Base-by-base conservation (phyloP, 2,797 vertebrate species). In the Kryptolebias ocellatus region DNA sequence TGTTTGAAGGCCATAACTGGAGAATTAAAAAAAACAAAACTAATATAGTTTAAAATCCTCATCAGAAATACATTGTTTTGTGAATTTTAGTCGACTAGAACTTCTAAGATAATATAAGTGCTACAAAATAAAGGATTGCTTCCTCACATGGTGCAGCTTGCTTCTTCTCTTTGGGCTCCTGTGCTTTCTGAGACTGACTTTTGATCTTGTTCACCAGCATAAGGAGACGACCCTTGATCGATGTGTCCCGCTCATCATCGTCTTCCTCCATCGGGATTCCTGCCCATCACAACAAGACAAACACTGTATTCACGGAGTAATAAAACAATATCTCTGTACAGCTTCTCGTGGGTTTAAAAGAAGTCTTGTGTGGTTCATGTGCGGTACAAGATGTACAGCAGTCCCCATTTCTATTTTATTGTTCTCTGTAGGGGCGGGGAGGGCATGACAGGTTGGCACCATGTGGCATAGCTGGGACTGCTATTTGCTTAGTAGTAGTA, bases 211-310 rank as follows among this genome's bases (percentile, higher is more conserved):
- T 94, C 69, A 99, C 86, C 80, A 99, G 87, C 52, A 94, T 92
- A 64, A 97, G 80, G 34, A 99, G 94, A 53, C 95, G 96, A 44
- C 95, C 95, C 85, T 92, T 94, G 87, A 97, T 95, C 11, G 97
- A 97, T 1, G 91, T 91, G 62, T 95, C 94, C 54, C 95, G 94
- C 10, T 95, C 93, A 17, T 96, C 95, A n/a, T 96, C 95, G 2
- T 97, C 95, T 34, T 96, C 95, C 83, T 98, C 96, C 87, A 95
- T 91, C 11, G 98, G 98, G 89, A 98, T 96, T 76, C 98, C 98
- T 98, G n/a, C 47, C 69, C 10, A 46, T 67, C 53, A 80, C 58
- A 79, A 66, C 84, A 60, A 74, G 16, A 80, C 1, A 56, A n/a
- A 65, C 9, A 49, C 8, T 10, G 42, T 17, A 63, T 31, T 34